Percentiles rank a stretch among this genome's conserved stretches.
These are phyloP conservation scores for Cassiopea andromeda DNA, from an alignment of 30 jellyfish, hydroid and myxozoan species.

Conservation along the genomic window DNA sequence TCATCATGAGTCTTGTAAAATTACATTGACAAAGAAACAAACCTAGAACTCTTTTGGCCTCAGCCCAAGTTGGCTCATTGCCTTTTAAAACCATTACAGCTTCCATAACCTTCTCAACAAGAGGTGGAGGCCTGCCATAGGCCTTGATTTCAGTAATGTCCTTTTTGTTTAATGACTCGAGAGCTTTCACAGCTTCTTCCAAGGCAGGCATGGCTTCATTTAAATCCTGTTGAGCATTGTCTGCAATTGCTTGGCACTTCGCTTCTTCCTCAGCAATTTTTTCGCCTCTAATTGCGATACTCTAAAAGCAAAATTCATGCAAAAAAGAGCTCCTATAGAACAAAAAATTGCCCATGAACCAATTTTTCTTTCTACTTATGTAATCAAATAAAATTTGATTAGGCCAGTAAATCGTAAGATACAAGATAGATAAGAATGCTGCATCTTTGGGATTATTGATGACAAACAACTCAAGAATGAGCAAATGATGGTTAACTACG, in stretches of 20 bases:
- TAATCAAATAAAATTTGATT: no score
- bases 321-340: no score
- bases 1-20: no score
- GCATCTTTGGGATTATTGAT: no score
- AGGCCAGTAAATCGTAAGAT: no score
- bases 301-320: slow-evolving; percentile 27
- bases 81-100: slow-evolving; percentile 94
- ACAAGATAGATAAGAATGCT: no score
- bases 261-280: slow-evolving; percentile 92
- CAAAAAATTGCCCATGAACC: no score
- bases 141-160: slow-evolving; percentile 97
- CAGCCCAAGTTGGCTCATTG: slow-evolving; percentile 97
- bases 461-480: no score
- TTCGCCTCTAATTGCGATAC: slow-evolving; percentile 94
- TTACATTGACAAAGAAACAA: not conserved
- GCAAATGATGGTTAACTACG: no score
- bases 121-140: slow-evolving; percentile 96
- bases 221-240: slow-evolving; percentile 89
- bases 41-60: slow-evolving; percentile 92
- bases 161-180: slow-evolving; percentile 91
- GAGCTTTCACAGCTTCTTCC: slow-evolving; percentile 91
- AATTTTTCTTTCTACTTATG: no score
- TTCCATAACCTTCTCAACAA: slow-evolving; percentile 94
- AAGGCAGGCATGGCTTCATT: slow-evolving; percentile 96
- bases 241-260: slow-evolving; percentile 94